Base-by-base conservation (phyloP, 2,888 invertebrate genomes). In the Scaptomyza parva region DNA sequence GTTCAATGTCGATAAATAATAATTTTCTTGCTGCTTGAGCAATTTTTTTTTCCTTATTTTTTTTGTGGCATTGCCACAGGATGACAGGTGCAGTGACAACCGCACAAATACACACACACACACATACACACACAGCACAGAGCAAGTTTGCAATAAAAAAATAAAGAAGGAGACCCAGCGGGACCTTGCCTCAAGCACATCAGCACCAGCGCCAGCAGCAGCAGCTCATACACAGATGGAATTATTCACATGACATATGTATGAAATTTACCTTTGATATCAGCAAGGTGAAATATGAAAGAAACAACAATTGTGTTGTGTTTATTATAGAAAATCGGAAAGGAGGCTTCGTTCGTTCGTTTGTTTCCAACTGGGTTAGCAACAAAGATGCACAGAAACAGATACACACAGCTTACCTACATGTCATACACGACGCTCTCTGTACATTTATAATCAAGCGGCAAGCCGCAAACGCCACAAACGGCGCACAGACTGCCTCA, bases 71-170 rank as follows among this genome's bases (percentile, higher is more conserved):
- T 61, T 73, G 73, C 72, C 72, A 73, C 72, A 76, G 87, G 79
- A 82, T 87, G 82, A 82, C 82, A 82, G 82, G 82, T 82, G 82
- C 82, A 82, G 83, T 82, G 81, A 86, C 81, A 86, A 81, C 81
- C 85, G 64, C 76, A 70, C 72, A 73, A 55, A 65, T 52, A 70
- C 41, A 53, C 52, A 54, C 39, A 37, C 43, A 55, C 39, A 22
- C 35, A 52, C 44, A 30, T 63, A 58, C 43, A 50, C 33, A 52
- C 22, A 55, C 4, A 22, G 14, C n/a, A n/a, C n/a, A n/a, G n/a
- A 18, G 24, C 14, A 14, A 9, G 6, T 20, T 26, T 40, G 60
- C 58, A 41, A 33, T 1, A 33, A 30, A 9, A 30, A 40, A 39
- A 57, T 60, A 52, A 37, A 62, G 54, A 33, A 41, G 44, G 30